phyloP scores from a whole-genome alignment of 1,140 invertebrate species.

The Bombus pascuorum region DNA sequence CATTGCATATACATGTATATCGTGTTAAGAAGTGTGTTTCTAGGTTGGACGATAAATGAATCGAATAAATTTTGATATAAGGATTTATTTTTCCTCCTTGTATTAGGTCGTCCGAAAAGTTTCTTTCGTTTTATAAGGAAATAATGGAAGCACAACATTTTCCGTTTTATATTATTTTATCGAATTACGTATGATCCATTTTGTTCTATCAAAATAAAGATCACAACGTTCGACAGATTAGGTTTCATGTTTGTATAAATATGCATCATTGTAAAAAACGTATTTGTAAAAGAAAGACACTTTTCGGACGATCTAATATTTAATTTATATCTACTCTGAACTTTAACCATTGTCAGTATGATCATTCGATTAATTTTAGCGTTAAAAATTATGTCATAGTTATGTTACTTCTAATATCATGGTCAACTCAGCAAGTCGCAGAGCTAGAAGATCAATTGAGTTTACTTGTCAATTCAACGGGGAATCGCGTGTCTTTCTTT shows the following conservation, averaged over 20 bases:
- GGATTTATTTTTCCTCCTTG: neutral
- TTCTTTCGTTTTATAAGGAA: too few relatives aligned
- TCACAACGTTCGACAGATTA: too few relatives aligned
- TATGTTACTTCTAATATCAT: neutral
- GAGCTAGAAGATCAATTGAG: neutral
- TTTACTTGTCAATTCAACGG: neutral
- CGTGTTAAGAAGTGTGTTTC: conserved; percentile 18
- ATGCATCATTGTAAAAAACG: too few relatives aligned
- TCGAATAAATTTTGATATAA: conserved; percentile 24
- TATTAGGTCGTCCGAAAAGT: too few relatives aligned
- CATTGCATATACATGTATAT: too few relatives aligned
- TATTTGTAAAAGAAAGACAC: too few relatives aligned
- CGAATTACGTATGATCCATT: too few relatives aligned
- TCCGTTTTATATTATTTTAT: too few relatives aligned
- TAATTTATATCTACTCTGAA: neutral
- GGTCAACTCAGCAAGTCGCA: neutral
- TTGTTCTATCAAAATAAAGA: too few relatives aligned
- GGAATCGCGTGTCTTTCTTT: neutral
- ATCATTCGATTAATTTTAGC: neutral
- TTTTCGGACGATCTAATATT: too few relatives aligned
- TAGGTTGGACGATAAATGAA: conserved; percentile 20
- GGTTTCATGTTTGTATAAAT: too few relatives aligned
- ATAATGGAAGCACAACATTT: too few relatives aligned
- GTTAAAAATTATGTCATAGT: neutral
- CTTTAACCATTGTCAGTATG: neutral